Base-by-base conservation (phyloP, 2,113 vertebrate species). In the Calyptommatus sinebrachiatus region DNA sequence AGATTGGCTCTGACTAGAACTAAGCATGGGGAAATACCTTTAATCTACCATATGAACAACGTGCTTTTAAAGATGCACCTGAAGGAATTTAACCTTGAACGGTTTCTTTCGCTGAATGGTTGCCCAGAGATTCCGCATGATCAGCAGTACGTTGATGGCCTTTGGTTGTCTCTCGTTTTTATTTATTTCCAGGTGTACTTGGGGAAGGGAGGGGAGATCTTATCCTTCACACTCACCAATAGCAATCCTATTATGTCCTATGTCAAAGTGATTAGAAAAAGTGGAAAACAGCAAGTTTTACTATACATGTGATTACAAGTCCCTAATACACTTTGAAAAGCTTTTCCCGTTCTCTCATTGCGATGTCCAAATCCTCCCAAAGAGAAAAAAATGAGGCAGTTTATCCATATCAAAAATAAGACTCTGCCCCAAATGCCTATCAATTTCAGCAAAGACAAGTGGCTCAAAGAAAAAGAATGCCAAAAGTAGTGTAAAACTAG, bases 371-470 rank as follows among this genome's bases (percentile, higher is more conserved):
- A 79, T 62, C 77, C 63, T 70, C 73, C 53, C 22, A 53, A 81
- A 83, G 53, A 66, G 73, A 50, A 73, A 73, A 83, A 73, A 78
- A 83, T 62, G 41, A 69, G 41, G 71, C 45, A 75, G 67, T 77
- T 79, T 71, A 65, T 70, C 73, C 57, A 79, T 75, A 83, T 57
- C 60, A 45, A 60, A 75, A 83, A 71, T 74, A 60, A 79, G 67
- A 65, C 72, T 53, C 65, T 77, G 69, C 71, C 71, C 71, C 62
- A 74, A 83, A 69, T 78, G 71, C 41, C 66, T 65, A 83, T 50
- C 69, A 74, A 83, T 79, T 83, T 78, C 41, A 50, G 45, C 21
- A 24, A 78, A 74, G 28, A 70, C 48, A 22, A 46, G 50, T n/a
- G 65, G 62, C 53, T 48, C 53, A 78, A 24, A 48, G 71, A 78